Conservation (phyloP, 2,888 invertebrate genomes). For the Acrocyrtus sp. region DNA sequence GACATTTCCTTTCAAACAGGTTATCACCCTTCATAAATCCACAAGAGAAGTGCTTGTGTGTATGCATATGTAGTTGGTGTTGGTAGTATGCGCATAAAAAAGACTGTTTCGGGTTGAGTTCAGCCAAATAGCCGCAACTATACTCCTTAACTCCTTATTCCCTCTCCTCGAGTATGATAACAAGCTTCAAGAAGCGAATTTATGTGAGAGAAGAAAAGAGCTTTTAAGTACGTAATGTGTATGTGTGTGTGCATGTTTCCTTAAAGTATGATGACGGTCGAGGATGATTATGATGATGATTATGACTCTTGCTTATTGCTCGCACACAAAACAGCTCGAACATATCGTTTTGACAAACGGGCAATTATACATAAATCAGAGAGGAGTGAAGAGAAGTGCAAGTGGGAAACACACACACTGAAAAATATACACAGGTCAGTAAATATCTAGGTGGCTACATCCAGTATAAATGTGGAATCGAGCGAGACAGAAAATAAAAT, state of each 20-base stretch:
- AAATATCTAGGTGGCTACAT: not conserved
- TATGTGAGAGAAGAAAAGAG: constrained; percentile 22
- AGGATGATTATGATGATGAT: constrained; percentile 29
- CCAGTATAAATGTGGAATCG: not conserved
- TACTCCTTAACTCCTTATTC: constrained; percentile 4
- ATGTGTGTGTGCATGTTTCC: not conserved
- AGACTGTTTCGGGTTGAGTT: constrained; percentile 5
- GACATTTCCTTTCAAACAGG: constrained; percentile 57
- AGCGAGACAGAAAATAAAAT: not conserved
- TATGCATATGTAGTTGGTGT: no score
- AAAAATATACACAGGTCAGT: not conserved
- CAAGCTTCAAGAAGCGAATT: constrained; percentile 37
- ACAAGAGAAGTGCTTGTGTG: constrained; percentile 44
- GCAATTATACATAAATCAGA: constrained; percentile 52
- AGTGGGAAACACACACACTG: not conserved
- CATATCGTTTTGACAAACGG: constrained; percentile 53
- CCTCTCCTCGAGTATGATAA: constrained; percentile 45
- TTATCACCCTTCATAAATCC: constrained; percentile 54
- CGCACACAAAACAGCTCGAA: constrained; percentile 42
- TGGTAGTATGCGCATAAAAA: no score
- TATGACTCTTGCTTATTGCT: constrained; percentile 47
- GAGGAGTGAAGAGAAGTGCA: constrained; percentile 39
- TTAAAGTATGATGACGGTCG: constrained; percentile 19
- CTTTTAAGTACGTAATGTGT: constrained; percentile 3
- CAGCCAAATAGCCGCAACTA: not conserved